Evolutionary conservation across 2,888 invertebrate genomes (phyloP).

Genomic region (Drosophila cracens): DNA sequence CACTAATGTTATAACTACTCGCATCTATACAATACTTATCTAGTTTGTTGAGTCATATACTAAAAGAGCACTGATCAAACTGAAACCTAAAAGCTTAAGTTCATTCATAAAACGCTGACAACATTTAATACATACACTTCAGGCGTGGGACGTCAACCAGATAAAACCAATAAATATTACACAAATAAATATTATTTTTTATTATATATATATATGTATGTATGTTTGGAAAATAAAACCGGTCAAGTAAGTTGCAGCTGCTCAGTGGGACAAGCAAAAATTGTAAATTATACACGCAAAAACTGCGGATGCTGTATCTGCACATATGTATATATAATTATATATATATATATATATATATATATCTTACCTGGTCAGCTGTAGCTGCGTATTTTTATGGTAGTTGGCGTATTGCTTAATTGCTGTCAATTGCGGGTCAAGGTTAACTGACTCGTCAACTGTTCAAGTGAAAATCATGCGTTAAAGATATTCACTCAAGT

Average conservation of each 20-base stretch:
- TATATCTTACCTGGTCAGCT: conserved; percentile 19
- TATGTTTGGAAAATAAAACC: conserved; percentile 23
- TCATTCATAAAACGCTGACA: conserved; percentile 60
- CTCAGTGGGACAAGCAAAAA: conserved; percentile 20
- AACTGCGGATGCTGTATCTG: conserved; percentile 13
- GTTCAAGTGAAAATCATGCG: neutral
- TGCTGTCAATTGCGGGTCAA: conserved; percentile 68
- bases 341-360: neutral
- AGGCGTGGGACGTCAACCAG: conserved; percentile 42
- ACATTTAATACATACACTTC: conserved; percentile 26
- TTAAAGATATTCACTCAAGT: neutral
- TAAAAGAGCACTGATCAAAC: conserved; percentile 25
- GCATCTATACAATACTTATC: conserved; percentile 15
- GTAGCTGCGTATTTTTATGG: conserved; percentile 23
- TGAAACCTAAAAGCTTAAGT: conserved; percentile 14
- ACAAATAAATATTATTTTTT: conserved; percentile 3
- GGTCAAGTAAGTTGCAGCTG: conserved; percentile 29
- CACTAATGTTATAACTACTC: conserved; percentile 45
- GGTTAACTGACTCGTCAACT: conserved; percentile 40
- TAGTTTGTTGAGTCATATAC: conserved; percentile 39
- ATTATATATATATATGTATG: neutral
- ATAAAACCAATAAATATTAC: conserved; percentile 25
- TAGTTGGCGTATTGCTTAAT: conserved; percentile 38
- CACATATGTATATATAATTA: neutral
- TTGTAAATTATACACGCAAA: conserved; percentile 2